phyloP scores from a whole-genome alignment of 2,888 invertebrate species.

The Mythimna loreyi region DNA sequence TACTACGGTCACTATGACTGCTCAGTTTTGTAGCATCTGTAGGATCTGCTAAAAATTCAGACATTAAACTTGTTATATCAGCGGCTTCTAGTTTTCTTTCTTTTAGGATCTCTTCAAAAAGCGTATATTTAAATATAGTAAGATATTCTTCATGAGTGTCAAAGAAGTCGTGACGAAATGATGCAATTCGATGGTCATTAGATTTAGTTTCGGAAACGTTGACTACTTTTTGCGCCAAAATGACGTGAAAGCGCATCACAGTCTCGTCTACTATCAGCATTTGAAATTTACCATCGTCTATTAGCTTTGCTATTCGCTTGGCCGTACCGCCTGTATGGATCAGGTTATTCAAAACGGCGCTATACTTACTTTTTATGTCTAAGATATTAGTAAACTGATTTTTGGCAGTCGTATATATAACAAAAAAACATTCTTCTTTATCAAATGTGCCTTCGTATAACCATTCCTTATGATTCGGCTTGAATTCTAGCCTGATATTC shows the following conservation, averaged over 20 bases:
- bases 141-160: slow-evolving; percentile 13
- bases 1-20: neutral
- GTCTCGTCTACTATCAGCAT: slow-evolving; percentile 33
- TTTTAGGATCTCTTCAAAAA: neutral
- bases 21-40: neutral
- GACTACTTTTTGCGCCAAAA: slow-evolving; percentile 36
- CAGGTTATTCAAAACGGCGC: neutral
- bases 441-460: neutral
- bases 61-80: neutral
- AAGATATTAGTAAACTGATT: neutral
- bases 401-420: slow-evolving; percentile 2
- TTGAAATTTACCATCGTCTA: neutral
- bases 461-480: neutral
- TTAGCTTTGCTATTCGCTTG: slow-evolving; percentile 6
- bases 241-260: slow-evolving; percentile 37
- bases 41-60: neutral
- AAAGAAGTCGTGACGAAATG: slow-evolving; percentile 40
- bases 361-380: neutral
- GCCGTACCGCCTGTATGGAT: slow-evolving; percentile 16
- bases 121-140: neutral
- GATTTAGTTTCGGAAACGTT: slow-evolving; percentile 20
- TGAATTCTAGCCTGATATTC: neutral
- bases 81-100: neutral
- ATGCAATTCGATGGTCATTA: slow-evolving; percentile 14
- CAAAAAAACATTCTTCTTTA: neutral